These are phyloP conservation scores for Serranus cabrilla DNA, from an alignment of 2,797 vertebrate genomes.

Conservation along the genomic window DNA sequence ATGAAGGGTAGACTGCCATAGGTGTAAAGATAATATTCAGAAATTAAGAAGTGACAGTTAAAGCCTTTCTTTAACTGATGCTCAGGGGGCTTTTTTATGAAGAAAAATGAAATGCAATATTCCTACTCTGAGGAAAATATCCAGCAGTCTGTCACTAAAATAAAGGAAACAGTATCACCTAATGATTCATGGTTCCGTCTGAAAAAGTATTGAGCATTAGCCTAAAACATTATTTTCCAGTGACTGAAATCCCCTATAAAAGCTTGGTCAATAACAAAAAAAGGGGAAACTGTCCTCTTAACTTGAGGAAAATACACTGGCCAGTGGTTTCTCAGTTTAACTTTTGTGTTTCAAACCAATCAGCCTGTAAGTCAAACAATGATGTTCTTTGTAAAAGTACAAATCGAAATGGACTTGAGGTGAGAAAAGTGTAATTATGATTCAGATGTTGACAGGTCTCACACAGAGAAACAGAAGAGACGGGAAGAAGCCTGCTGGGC, in stretches of 20 bases:
- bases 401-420: not conserved
- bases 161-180: not conserved
- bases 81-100: not conserved
- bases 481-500: constrained; percentile 31
- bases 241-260: not conserved
- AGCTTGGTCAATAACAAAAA: not conserved
- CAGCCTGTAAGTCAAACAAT: not conserved
- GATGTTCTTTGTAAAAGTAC: no score
- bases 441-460: constrained; percentile 22
- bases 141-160: not conserved
- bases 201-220: not conserved
- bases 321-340: not conserved
- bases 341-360: not conserved
- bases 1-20: not conserved
- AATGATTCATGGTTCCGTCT: not conserved
- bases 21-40: not conserved
- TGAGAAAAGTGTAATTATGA: not conserved
- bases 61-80: not conserved
- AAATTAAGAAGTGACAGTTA: not conserved
- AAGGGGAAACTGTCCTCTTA: not conserved
- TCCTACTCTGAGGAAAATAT: not conserved
- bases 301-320: not conserved
- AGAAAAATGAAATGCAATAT: not conserved
- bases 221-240: not conserved
- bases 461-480: constrained; percentile 24